Conservation (phyloP, 2,797 vertebrate species). For the Mareca penelope region DNA sequence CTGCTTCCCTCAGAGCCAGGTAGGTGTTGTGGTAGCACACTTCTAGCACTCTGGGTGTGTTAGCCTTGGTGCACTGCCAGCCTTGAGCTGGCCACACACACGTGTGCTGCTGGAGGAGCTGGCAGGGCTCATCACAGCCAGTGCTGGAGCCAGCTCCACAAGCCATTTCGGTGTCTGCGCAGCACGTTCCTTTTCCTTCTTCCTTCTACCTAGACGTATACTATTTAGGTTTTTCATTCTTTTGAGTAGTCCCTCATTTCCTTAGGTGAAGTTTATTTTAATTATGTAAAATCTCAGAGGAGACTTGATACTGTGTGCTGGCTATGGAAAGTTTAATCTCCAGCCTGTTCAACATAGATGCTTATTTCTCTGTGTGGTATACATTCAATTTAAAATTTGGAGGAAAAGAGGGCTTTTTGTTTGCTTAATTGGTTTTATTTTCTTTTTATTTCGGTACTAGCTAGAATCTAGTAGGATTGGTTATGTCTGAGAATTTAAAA, state of each 20-base stretch:
- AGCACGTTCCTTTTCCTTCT: background rate
- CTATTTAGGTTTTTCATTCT: background rate
- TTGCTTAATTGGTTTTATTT: background rate
- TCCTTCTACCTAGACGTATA: background rate
- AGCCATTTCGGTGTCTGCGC: background rate
- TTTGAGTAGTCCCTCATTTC: background rate
- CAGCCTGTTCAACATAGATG: background rate
- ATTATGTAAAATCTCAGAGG: background rate
- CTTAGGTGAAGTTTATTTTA: background rate
- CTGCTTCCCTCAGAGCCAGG: background rate
- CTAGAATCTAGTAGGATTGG: background rate
- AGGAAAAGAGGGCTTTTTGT: background rate
- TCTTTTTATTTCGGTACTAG: background rate
- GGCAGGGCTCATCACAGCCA: background rate
- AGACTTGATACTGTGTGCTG: background rate
- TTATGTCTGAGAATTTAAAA: background rate
- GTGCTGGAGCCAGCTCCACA: background rate
- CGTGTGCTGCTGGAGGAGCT: background rate
- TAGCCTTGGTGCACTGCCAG: background rate
- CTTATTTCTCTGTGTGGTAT: background rate
- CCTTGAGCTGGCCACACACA: background rate
- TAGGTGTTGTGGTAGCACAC: background rate
- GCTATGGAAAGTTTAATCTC: background rate
- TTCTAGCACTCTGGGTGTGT: background rate
- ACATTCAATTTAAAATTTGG: background rate